Conservation (phyloP, 2,888 invertebrate genomes). For the Parochlus steinenii region DNA sequence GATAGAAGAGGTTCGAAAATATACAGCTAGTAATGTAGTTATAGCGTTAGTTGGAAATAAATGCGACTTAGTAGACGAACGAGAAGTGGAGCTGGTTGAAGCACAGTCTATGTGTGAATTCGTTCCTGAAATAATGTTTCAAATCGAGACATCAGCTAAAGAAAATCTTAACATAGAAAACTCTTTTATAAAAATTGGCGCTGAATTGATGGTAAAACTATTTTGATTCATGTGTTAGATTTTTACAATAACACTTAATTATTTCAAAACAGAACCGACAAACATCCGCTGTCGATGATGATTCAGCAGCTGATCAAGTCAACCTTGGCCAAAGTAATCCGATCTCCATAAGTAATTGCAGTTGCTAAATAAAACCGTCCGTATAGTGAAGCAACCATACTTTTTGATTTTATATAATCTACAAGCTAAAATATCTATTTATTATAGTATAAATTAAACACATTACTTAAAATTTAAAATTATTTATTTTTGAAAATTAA, state of each 20-base stretch:
- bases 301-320: conserved; percentile 1
- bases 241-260: background rate
- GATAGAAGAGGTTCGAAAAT: conserved; percentile 90
- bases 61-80: conserved; percentile 62
- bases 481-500: no score
- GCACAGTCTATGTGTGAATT: conserved; percentile 74
- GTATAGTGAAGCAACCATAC: no score
- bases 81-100: conserved; percentile 74
- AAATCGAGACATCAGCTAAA: conserved; percentile 81
- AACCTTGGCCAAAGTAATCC: conserved; percentile 10
- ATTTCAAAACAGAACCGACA: conserved; percentile 11
- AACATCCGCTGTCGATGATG: conserved; percentile 1
- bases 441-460: no score
- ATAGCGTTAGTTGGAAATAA: conserved; percentile 87
- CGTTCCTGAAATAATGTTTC: conserved; percentile 71
- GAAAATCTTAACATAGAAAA: conserved; percentile 83
- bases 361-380: conserved; percentile 8
- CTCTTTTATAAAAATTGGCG: conserved; percentile 70
- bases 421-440: no score
- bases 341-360: conserved; percentile 5
- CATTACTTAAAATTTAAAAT: no score
- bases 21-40: conserved; percentile 82
- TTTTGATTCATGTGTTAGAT: background rate
- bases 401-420: no score
- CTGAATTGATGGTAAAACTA: conserved; percentile 58